Conservation (phyloP, 2,888 invertebrate species). For the Zygaena filipendulae region DNA sequence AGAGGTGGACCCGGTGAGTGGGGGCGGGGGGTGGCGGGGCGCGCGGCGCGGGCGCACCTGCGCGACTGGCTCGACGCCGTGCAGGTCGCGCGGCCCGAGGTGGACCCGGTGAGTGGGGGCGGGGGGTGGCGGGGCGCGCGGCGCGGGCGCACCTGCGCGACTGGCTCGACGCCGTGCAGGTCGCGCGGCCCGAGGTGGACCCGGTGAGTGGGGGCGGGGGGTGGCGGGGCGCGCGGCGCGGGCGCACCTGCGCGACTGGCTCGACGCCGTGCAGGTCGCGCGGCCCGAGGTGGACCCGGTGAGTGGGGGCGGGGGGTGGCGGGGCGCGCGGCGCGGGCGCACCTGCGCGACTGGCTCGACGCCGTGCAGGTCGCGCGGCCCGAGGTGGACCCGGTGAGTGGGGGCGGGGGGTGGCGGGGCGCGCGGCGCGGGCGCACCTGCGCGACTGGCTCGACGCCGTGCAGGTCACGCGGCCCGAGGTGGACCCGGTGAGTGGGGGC, state of each 20-base stretch:
- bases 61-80: conserved; percentile 92
- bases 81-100: conserved; percentile 71
- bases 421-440: conserved; percentile 89
- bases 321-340: conserved; percentile 90
- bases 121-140: conserved; percentile 76
- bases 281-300: conserved; percentile 72
- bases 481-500: conserved; percentile 69
- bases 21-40: conserved; percentile 80
- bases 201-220: too few species aligned
- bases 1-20: conserved; percentile 87
- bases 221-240: too few species aligned
- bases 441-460: conserved; percentile 79
- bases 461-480: conserved; percentile 76
- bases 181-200: conserved; percentile 64
- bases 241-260: conserved; percentile 84
- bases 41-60: conserved; percentile 80
- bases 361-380: conserved; percentile 80
- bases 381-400: conserved; percentile 69
- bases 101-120: conserved; percentile 94
- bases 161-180: conserved; percentile 90
- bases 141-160: conserved; percentile 84
- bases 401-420: too few species aligned
- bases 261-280: conserved; percentile 78
- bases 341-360: conserved; percentile 79
- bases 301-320: too few species aligned